Base-by-base conservation (phyloP, 2,113 vertebrate species). In the Thunnus maccoyii region DNA sequence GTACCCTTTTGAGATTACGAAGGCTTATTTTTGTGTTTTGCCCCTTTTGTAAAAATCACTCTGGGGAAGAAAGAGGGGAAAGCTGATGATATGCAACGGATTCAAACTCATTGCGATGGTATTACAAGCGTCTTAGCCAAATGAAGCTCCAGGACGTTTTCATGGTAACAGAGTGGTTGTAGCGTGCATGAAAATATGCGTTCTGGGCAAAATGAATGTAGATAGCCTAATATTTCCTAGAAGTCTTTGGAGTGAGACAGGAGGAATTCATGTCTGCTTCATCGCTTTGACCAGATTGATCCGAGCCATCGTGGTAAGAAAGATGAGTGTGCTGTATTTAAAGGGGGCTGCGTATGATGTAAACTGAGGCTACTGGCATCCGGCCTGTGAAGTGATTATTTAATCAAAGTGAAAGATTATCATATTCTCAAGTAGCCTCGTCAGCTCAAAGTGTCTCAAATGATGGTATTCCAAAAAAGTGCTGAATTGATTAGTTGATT, bases 251-350 rank as follows among this genome's bases (percentile, higher is more conserved):
- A 25, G 58, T 25, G 54, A 51, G 44, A 48, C 69, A n/a, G 63
- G 8, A 51, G 67, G 41, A 56, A 22, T 63, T 71, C 85, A 87
- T 89, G 46, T 83, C 83, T 78, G 71, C 79, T 76, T 84, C 46
- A 82, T 70, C 0, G 20, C 36, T 62, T 17, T 10, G n/a, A 54
- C 56, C 3, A 2, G 70, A 58, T 30, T 55, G 73, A 76, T 78
- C 68, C 73, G 16, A 78, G 11, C 47, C 81, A 61, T 77, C 46
- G 47, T 30, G 44, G 51, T 20, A 4, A 25, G 3, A 47, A 69
- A 41, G 6, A 9, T 8, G 55, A 77, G 67, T 63, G 67, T 63
- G 65, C 75, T 66, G 68, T 60, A 47, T 74, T 75, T 72, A 57
- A 79, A 55, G 52, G 22, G 4, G 3, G 6, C 36, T 30, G 1